phyloP scores from a whole-genome alignment of 2,888 invertebrate species.

The Leucophora obtusa region DNA sequence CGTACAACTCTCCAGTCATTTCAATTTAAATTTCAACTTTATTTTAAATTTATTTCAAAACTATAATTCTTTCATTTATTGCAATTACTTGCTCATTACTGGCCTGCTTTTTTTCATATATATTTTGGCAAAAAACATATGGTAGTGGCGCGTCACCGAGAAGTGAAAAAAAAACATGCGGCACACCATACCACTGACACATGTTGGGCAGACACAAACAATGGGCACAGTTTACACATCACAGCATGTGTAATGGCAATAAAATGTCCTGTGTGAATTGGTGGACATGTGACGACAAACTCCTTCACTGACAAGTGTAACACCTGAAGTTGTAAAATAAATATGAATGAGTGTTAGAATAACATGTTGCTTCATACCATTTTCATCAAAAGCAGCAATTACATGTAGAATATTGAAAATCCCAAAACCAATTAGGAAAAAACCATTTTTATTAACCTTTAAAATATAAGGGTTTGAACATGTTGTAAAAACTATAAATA shows the following conservation, averaged over 20 bases:
- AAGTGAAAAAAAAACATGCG: neutral
- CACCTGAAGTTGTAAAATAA: constrained; percentile 5
- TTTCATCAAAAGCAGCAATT: neutral
- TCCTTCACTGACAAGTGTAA: constrained; percentile 42
- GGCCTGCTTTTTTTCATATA: neutral
- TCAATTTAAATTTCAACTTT: no score
- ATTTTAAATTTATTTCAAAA: neutral
- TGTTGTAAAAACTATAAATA: no score
- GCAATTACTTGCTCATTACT: constrained; percentile 28
- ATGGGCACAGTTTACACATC: neutral
- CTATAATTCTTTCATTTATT: neutral
- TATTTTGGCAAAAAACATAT: constrained; percentile 15
- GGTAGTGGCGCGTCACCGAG: constrained; percentile 6
- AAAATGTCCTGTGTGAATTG: constrained; percentile 36
- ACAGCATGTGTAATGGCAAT: constrained; percentile 8
- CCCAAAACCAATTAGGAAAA: constrained; percentile 21
- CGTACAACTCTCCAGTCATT: no score
- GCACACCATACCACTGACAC: constrained; percentile 22
- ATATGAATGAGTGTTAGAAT: constrained; percentile 17
- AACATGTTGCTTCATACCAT: constrained; percentile 8
- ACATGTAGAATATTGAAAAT: constrained; percentile 8
- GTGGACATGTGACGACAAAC: constrained; percentile 15
- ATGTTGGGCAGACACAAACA: constrained; percentile 10
- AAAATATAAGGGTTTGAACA: no score
- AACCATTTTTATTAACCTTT: neutral